A percentile compares a stretch with the other conserved stretches of the same genome.
Evolutionary conservation across 2,797 vertebrate species (phyloP).

Genomic region (Potorous gilbertii): DNA sequence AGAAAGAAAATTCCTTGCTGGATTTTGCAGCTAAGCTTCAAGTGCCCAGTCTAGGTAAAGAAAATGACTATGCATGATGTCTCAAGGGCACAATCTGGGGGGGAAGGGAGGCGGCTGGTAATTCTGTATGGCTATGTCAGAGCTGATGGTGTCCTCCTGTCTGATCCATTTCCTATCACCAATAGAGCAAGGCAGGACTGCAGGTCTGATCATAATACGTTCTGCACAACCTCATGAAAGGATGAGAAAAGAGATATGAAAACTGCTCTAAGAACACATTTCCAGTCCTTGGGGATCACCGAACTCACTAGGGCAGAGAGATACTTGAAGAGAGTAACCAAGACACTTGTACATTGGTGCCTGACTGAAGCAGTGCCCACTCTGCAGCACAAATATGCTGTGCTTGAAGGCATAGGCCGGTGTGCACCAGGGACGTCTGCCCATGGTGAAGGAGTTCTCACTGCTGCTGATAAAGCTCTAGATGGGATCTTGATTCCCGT

Average conservation of each 20-base stretch:
- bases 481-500: constrained; percentile 38
- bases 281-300: constrained; percentile 44
- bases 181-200: not conserved
- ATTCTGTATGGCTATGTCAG: constrained; percentile 38
- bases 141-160: constrained; percentile 29
- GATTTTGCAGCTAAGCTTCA: not conserved
- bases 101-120: not conserved
- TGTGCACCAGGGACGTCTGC: not conserved
- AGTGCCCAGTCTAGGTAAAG: constrained; percentile 27
- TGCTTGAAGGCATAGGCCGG: constrained; percentile 27
- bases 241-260: constrained; percentile 23
- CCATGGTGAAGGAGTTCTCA: not conserved
- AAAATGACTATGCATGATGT: constrained; percentile 32
- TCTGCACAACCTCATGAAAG: not conserved
- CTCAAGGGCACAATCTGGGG: constrained; percentile 7
- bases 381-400: constrained; percentile 31
- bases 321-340: constrained; percentile 8
- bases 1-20: not conserved
- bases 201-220: not conserved
- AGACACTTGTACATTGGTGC: constrained; percentile 12
- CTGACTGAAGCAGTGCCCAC: not conserved
- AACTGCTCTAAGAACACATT: constrained; percentile 22
- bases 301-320: constrained; percentile 35
- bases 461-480: constrained; percentile 26
- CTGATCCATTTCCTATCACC: constrained; percentile 37